Evolutionary conservation across 2,888 invertebrate genomes (phyloP).

Genomic region (Osedax frankpressi): DNA sequence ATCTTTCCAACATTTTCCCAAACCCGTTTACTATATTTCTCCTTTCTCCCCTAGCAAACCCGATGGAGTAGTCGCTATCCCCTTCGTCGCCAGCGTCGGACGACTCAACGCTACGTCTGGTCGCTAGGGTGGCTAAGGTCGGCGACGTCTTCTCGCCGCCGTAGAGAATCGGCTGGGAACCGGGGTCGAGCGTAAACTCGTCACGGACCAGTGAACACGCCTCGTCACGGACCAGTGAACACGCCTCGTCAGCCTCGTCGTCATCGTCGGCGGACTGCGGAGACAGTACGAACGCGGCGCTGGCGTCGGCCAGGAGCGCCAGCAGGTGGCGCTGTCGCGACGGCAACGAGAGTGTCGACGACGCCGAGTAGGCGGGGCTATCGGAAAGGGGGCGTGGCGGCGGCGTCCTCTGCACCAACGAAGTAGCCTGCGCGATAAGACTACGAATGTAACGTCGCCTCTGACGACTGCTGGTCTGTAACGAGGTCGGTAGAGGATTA

Average conservation of each 20-base stretch:
- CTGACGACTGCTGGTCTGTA: background rate
- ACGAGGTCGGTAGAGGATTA: background rate
- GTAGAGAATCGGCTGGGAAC: background rate
- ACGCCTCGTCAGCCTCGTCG: background rate
- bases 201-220: background rate
- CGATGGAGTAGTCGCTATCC: background rate
- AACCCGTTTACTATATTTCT: no score
- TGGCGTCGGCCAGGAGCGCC: background rate
- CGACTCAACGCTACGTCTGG: background rate
- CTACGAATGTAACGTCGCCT: background rate
- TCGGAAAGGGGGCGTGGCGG: background rate
- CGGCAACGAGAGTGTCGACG: background rate
- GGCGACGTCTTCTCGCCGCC: background rate
- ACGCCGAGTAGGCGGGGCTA: background rate
- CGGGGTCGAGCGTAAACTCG: background rate
- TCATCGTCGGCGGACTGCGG: background rate
- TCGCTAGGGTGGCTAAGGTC: background rate
- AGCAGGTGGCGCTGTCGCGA: background rate
- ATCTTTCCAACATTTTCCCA: no score
- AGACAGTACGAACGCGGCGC: background rate
- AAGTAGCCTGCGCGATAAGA: background rate
- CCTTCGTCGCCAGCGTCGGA: background rate
- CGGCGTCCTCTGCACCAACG: background rate
- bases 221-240: background rate
- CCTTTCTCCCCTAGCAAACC: no score